Base-by-base conservation (phyloP, 2,113 vertebrate genomes). In the Ptilorrhoa leucosticta region DNA sequence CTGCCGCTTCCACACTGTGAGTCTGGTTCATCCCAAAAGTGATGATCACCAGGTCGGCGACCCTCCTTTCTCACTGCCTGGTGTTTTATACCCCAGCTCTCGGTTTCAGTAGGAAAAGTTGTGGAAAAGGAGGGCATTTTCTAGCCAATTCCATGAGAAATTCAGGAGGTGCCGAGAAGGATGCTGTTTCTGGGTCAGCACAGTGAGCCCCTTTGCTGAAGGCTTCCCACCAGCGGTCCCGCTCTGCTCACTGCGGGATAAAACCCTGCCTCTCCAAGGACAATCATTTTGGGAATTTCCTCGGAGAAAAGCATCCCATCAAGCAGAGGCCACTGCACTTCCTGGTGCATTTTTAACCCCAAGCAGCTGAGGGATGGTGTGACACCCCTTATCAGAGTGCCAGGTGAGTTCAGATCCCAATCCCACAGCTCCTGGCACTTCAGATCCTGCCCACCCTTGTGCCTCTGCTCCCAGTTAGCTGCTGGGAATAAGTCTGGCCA, bases 11-110 rank as follows among this genome's bases (percentile, higher is more conserved):
- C 2, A 1, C 6, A 5, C n/a, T 8, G 15, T 0, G 21, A 79
- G 53, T 2, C 15, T 58, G 53, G 15, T 5, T 85, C 79, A 35
- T 13, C 42, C 47, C 37, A 30, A 7, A 20, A 30, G 64, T 1
- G 15, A 63, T 4, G 33, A 45, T 30, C 11, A 65, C 23, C 37
- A n/a, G 37, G 27, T 16, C 22, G 24, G 42, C 0, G 0, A 79
- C 31, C 44, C 37, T 84, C 57, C 26, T 18, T 72, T n/a, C 53
- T 11, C 35, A 50, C 39, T 1, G 1, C 53, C 63, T 7, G 14
- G 3, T 39, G 45, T 17, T 91, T 64, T 28, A 23, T 9, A 60
- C 20, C 54, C 71, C 39, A 86, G 42, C 37, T 72, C 68, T 40
- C 50, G 4, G 22, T 26, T 90, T 50, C 42, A 78, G 60, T 0